These are phyloP conservation scores for Platerodrilus igneus DNA, from an alignment of 2,888 invertebrate genomes.

Conservation along the genomic window DNA sequence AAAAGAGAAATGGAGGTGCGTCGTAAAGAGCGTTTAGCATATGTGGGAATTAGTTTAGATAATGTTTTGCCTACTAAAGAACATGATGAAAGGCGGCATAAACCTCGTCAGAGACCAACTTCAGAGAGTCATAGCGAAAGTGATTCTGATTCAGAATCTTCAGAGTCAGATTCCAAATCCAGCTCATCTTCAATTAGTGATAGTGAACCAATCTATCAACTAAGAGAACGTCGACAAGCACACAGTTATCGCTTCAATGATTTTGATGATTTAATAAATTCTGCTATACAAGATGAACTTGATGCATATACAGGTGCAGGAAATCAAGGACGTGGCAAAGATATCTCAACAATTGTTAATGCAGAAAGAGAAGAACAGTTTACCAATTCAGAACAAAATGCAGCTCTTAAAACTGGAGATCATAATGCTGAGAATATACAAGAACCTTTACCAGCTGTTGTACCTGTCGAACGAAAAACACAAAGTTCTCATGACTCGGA, in stretches of 20 bases:
- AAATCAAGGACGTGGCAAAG: slow-evolving; percentile 81
- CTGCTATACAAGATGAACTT: slow-evolving; percentile 80
- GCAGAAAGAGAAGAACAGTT: slow-evolving; percentile 64
- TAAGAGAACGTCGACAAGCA: slow-evolving; percentile 74
- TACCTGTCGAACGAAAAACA: slow-evolving; percentile 23
- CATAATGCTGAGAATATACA: slow-evolving; percentile 10
- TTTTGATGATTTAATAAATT: slow-evolving; percentile 92
- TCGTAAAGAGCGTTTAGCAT: slow-evolving; percentile 65
- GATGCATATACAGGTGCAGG: slow-evolving; percentile 72
- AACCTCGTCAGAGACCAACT: slow-evolving; percentile 37
- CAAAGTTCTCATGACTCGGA: slow-evolving; percentile 38
- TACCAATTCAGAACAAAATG: slow-evolving; percentile 30
- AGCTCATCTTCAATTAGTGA: slow-evolving; percentile 42
- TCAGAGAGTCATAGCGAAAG: slow-evolving; percentile 42
- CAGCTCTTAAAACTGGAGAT: slow-evolving; percentile 11
- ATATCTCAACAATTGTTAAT: slow-evolving; percentile 85
- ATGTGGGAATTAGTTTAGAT: slow-evolving; percentile 69
- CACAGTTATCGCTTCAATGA: slow-evolving; percentile 85
- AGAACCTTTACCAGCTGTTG: slow-evolving; percentile 26
- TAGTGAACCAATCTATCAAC: slow-evolving; percentile 74
- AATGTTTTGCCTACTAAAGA: slow-evolving; percentile 57
- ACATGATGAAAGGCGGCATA: slow-evolving; percentile 29
- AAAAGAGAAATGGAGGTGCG: slow-evolving; percentile 62
- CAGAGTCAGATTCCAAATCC: slow-evolving; percentile 33
- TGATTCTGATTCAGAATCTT: slow-evolving; percentile 30